These are phyloP conservation scores for Drosophila melanogaster DNA, from an alignment of 1,140 invertebrate genomes.

Conservation along the genomic window DNA sequence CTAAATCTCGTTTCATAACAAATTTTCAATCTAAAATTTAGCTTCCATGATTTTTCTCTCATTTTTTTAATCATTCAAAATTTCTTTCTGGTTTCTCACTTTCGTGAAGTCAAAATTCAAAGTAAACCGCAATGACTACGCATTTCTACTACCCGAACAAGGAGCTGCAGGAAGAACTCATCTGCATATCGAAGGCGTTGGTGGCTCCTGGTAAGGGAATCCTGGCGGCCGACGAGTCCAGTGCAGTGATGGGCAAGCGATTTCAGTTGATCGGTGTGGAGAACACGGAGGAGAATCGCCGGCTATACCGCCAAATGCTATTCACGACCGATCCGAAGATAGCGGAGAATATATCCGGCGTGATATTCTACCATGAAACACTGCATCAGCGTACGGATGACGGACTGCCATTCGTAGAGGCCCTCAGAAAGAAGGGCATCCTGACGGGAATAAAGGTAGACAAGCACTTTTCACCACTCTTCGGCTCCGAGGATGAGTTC, in stretches of 20 bases:
- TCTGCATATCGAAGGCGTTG: constrained; percentile 94
- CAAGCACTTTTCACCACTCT: constrained; percentile 93
- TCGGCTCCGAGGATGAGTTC: constrained; percentile 96
- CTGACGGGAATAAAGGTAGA: constrained; percentile 97
- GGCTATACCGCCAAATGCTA: constrained; percentile 93
- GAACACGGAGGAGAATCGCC: constrained; percentile 95
- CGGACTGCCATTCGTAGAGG: constrained; percentile 91
- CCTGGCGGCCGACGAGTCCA: constrained; percentile 94
- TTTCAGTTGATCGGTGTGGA: constrained; percentile 88
- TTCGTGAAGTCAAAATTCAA: constrained; percentile 29
- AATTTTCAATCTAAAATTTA: too few relatives aligned
- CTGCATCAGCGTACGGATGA: constrained; percentile 97
- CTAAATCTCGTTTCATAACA: too few relatives aligned
- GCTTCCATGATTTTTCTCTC: not conserved
- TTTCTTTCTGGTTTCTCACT: not conserved
- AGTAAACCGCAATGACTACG: constrained; percentile 87
- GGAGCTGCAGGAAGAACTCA: constrained; percentile 95
- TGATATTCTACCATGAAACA: constrained; percentile 98
- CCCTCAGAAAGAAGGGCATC: constrained; percentile 92
- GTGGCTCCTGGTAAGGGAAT: constrained; percentile 96
- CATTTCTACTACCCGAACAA: constrained; percentile 92
- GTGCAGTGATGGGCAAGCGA: constrained; percentile 94
- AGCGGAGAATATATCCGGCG: constrained; percentile 93
- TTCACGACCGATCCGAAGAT: constrained; percentile 93
- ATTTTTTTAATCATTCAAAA: not conserved